Base-by-base conservation (phyloP, 2,797 vertebrate genomes). In the Phoebastria nigripes region DNA sequence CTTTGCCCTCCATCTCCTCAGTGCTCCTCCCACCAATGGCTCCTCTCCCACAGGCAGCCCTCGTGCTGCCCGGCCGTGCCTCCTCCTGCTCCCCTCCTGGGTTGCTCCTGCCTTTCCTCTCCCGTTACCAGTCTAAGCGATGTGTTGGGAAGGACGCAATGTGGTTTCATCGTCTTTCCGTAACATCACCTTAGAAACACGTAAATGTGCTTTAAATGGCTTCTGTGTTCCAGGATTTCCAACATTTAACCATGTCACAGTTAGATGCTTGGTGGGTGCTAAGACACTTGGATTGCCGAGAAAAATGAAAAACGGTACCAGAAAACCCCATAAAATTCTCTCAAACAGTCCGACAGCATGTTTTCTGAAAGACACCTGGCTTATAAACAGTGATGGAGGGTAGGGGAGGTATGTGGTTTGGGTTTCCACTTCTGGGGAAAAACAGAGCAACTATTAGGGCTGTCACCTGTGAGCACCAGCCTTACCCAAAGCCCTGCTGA, bases 391-490 rank as follows among this genome's bases (percentile, higher is more conserved):
- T 31, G 26, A 19, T 3, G 1, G 58, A 62, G 21, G 11, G 13
- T 37, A 52, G 26, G 14, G 10, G 11, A 24, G 41, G 16, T 42
- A 35, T 49, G 54, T 73, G 46, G 74, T 91, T 96, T 91, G 72
- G 21, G 19, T 81, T 93, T 83, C 42, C 19, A 61, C 14, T 61
- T 55, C 55, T 91, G 89, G 65, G 84, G 82, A 78, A 81, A 87
- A 88, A 8, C 49, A 91, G 28, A 87, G 56, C 35, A 85, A 24
- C 31, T 59, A 41, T 11, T 72, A 12, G 9, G 26, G 18, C 41
- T 74, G 67, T 66, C 74, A 90, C 31, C 56, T 89, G 55, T 49
- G 52, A 92, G n/a, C 21, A 78, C 12, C n/a, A 49, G 56, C 54
- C 49, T 88, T 35, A 52, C 42, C 14, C 61, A 86, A 88, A 93